phyloP scores from a whole-genome alignment of 2,797 vertebrate species.

The Sylvia borin region DNA sequence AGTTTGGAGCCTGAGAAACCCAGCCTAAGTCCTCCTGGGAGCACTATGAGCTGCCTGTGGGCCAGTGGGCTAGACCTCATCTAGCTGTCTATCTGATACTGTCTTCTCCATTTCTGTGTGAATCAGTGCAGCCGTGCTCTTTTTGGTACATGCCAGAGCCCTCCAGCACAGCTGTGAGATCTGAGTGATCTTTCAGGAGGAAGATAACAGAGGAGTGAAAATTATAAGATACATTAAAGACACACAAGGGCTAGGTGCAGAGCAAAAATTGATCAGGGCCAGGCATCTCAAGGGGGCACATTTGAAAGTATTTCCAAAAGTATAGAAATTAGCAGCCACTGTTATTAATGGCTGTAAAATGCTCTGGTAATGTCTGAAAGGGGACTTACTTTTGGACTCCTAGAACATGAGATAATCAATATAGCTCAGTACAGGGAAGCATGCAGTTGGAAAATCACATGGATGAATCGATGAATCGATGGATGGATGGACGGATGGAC shows the following conservation, averaged over 20 bases:
- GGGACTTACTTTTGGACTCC: conserved; percentile 15
- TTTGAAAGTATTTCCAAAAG: neutral
- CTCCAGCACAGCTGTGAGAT: conserved; percentile 60
- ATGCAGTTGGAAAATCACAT: neutral
- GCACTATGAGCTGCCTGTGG: conserved; percentile 57
- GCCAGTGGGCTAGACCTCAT: conserved; percentile 65
- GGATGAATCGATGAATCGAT: neutral
- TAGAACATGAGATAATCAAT: conserved; percentile 7
- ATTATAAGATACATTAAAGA: neutral
- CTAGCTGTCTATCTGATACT: conserved; percentile 73
- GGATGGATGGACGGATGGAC: neutral
- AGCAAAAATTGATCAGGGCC: neutral
- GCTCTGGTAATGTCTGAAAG: neutral
- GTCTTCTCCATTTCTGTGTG: conserved; percentile 73
- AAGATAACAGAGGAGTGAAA: neutral
- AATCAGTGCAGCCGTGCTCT: conserved; percentile 61
- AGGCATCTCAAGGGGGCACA: neutral
- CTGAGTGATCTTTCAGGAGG: conserved; percentile 9
- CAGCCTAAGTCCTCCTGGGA: conserved; percentile 71
- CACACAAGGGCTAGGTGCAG: neutral
- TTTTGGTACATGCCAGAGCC: conserved; percentile 48
- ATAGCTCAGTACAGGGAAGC: neutral
- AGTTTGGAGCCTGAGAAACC: conserved; percentile 76
- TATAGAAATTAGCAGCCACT: neutral
- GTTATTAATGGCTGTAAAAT: neutral